A percentile compares a stretch with the other conserved stretches of the same genome.
Evolutionary conservation across 92 coral and sea anemone genomes (phyloP).

Genomic region (Blastomussa wellsi): DNA sequence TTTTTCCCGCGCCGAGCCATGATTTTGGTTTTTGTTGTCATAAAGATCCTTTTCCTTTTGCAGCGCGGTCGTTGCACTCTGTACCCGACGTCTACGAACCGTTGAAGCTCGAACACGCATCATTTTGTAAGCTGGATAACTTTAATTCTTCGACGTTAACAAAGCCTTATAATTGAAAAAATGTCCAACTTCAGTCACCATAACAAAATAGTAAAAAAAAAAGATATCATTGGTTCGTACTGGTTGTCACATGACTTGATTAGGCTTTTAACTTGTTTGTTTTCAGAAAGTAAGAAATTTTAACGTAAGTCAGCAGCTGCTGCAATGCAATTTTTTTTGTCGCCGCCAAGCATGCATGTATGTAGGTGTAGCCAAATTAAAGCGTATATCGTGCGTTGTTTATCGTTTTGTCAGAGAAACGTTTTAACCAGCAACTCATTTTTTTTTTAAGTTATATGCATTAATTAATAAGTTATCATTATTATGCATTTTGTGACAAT

Average conservation of each 20-base stretch:
- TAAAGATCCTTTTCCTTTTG: neutral
- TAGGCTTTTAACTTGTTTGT: constrained; percentile 1
- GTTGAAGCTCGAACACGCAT: constrained; percentile 12
- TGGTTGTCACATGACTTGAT: neutral
- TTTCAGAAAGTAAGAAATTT: neutral
- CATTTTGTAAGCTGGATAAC: neutral
- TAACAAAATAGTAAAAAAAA: neutral
- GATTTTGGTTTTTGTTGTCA: neutral
- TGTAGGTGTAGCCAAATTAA: neutral
- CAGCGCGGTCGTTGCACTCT: neutral
- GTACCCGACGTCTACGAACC: neutral
- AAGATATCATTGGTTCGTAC: neutral
- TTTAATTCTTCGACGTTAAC: neutral
- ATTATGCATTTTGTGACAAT: neutral
- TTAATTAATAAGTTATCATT: neutral
- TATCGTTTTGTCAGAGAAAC: neutral
- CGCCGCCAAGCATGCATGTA: neutral
- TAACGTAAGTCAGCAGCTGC: neutral
- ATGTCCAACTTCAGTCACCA: neutral
- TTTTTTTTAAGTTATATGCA: neutral
- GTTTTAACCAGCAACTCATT: neutral
- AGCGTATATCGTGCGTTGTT: neutral
- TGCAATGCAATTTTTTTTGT: neutral
- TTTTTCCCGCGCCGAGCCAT: neutral
- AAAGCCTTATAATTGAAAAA: neutral